Evolutionary conservation across 2,888 invertebrate species (phyloP).

Genomic region (Mimas tiliae): DNA sequence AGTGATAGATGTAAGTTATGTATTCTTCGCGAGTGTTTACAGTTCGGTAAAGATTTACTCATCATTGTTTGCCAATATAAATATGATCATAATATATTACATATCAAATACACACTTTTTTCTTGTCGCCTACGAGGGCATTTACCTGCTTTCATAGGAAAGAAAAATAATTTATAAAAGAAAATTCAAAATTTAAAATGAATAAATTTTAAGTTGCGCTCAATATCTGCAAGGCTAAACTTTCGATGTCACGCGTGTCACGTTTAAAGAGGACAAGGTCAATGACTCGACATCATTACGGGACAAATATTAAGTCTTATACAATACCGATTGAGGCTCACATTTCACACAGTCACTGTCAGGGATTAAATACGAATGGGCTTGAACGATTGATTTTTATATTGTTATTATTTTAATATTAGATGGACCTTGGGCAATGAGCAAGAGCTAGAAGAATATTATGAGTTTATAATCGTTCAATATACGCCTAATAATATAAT

Average conservation of each 20-base stretch:
- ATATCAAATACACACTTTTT: background rate
- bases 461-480: background rate
- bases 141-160: background rate
- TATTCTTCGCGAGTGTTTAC: too few species aligned
- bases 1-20: too few species aligned
- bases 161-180: background rate
- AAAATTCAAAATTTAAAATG: slow-evolving; percentile 34
- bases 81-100: too few species aligned
- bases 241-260: slow-evolving; percentile 49
- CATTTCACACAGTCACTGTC: background rate
- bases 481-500: too few species aligned
- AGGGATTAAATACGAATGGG: background rate
- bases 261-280: slow-evolving; percentile 35
- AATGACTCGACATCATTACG: slow-evolving; percentile 21
- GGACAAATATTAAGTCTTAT: slow-evolving; percentile 4
- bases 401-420: background rate
- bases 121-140: background rate
- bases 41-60: too few species aligned
- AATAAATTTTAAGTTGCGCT: slow-evolving; percentile 8
- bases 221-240: slow-evolving; percentile 30
- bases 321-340: background rate
- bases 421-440: background rate
- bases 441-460: background rate
- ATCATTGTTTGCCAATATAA: too few species aligned
- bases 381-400: background rate